Conservation (phyloP, 2,797 vertebrate genomes). For the Sebastes alutus region DNA sequence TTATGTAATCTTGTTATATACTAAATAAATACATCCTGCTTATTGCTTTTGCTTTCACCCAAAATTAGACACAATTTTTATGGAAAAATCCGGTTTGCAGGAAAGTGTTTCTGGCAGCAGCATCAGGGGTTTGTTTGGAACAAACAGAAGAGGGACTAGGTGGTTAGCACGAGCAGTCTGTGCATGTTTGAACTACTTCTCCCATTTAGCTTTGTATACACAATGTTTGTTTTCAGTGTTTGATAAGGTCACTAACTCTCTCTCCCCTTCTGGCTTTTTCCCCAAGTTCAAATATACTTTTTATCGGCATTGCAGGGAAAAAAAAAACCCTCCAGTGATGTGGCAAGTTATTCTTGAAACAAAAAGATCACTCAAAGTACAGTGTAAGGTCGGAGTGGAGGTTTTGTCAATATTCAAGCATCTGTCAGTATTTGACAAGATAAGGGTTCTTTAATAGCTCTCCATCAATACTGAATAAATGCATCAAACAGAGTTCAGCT, state of each 20-base stretch:
- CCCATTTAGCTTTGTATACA: slow-evolving; percentile 33
- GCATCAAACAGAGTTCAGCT: slow-evolving; percentile 37
- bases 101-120: background rate
- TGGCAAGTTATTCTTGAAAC: slow-evolving; percentile 7
- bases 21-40: background rate
- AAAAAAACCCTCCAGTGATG: background rate
- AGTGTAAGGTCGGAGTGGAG: background rate
- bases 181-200: slow-evolving; percentile 39
- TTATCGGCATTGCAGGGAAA: background rate
- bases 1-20: background rate
- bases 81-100: background rate
- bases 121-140: slow-evolving; percentile 27
- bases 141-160: slow-evolving; percentile 25
- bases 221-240: slow-evolving; percentile 20
- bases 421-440: slow-evolving; percentile 30
- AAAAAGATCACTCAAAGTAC: slow-evolving; percentile 6
- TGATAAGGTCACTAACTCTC: slow-evolving; percentile 9
- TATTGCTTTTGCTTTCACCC: background rate
- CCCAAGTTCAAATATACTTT: slow-evolving; percentile 8
- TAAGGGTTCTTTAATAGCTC: background rate
- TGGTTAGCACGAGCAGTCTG: slow-evolving; percentile 19
- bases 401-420: background rate
- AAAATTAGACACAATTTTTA: background rate
- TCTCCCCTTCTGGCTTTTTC: background rate
- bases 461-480: slow-evolving; percentile 24